A percentile compares a stretch with the other conserved stretches of the same genome.
phyloP scores from a whole-genome alignment of 2,888 invertebrate species.

The Empis stercorea region DNA sequence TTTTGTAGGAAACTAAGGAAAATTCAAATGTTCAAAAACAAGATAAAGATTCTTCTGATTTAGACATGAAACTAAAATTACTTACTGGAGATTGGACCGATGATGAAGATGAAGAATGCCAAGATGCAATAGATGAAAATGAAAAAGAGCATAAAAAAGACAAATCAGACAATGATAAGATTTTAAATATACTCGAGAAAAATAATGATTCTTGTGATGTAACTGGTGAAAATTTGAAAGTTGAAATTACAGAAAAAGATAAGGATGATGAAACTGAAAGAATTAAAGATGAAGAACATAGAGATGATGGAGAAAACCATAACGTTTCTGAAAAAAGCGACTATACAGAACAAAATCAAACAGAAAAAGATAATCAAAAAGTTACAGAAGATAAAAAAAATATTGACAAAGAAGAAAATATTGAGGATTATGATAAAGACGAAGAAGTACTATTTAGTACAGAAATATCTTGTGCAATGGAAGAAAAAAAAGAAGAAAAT shows the following conservation, averaged over 20 bases:
- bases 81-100: slow-evolving; percentile 35
- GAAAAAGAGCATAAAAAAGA: background rate
- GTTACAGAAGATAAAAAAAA: slow-evolving; percentile 40
- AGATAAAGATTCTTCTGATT: slow-evolving; percentile 20
- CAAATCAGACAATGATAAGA: slow-evolving; percentile 4
- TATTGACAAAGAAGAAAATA: slow-evolving; percentile 36
- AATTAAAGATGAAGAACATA: too few relatives aligned
- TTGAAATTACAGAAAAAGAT: too few relatives aligned
- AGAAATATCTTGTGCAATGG: slow-evolving; percentile 5
- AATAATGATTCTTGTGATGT: too few relatives aligned
- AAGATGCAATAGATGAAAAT: background rate
- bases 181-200: background rate
- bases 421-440: slow-evolving; percentile 17
- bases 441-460: slow-evolving; percentile 6
- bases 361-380: background rate
- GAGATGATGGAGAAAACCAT: background rate
- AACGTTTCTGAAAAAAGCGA: background rate
- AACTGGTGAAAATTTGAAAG: too few relatives aligned
- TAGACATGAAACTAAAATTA: slow-evolving; percentile 30
- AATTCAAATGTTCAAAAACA: background rate
- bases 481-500: slow-evolving; percentile 8
- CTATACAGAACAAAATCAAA: background rate
- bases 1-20: background rate
- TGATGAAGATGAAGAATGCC: slow-evolving; percentile 22
- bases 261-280: too few relatives aligned